phyloP scores from a whole-genome alignment of 2,113 vertebrate genomes.

The Thermophis baileyi region DNA sequence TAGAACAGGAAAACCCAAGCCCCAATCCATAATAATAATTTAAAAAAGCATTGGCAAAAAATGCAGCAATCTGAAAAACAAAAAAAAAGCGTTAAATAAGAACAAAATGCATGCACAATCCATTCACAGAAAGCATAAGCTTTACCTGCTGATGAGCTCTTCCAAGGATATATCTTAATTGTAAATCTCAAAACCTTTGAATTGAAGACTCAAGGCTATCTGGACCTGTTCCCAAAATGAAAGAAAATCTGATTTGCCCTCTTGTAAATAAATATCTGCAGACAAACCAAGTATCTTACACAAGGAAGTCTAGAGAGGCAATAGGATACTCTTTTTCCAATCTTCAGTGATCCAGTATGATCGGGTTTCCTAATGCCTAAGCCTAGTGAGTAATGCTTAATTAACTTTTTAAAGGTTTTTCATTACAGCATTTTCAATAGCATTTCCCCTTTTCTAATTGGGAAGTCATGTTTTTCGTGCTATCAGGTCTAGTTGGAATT shows the following conservation, averaged over 20 bases:
- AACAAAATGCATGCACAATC: neutral
- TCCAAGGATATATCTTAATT: neutral
- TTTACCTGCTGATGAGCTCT: neutral
- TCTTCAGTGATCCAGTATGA: neutral
- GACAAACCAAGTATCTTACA: neutral
- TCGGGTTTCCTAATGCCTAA: neutral
- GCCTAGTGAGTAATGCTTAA: neutral
- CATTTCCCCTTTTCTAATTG: neutral
- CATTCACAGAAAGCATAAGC: neutral
- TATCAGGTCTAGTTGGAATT: neutral
- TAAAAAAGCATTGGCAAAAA: neutral
- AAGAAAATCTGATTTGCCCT: neutral
- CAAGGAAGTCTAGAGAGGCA: neutral
- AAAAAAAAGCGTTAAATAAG: neutral
- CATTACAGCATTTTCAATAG: neutral
- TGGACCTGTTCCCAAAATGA: neutral
- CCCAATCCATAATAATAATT: neutral
- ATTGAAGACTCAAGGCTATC: neutral
- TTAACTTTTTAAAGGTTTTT: neutral
- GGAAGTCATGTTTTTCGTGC: neutral
- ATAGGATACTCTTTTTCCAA: neutral
- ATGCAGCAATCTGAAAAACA: neutral
- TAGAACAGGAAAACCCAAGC: neutral
- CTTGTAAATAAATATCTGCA: neutral
- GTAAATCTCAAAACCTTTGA: neutral